These are phyloP conservation scores for Apamea anceps DNA, from an alignment of 2,888 invertebrate genomes.

Conservation along the genomic window DNA sequence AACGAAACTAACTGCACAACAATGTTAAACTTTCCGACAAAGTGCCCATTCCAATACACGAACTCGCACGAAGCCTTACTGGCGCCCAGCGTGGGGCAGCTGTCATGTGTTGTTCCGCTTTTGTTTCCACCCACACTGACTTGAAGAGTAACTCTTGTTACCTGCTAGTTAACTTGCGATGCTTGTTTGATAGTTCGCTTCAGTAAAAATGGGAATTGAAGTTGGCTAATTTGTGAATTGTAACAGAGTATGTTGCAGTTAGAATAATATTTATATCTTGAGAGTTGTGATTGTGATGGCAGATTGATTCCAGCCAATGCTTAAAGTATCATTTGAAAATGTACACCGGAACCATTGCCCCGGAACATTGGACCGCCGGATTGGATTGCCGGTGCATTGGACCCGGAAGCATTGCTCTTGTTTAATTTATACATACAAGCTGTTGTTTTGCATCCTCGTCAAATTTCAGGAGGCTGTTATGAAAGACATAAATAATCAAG, in stretches of 20 bases:
- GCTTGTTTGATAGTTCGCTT: slow-evolving; percentile 27
- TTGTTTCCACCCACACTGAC: slow-evolving; percentile 26
- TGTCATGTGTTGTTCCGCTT: slow-evolving; percentile 29
- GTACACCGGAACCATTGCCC: no score
- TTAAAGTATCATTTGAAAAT: background rate
- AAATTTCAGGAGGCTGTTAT: no score
- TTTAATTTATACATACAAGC: no score
- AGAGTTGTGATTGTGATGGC: background rate
- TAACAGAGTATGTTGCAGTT: background rate
- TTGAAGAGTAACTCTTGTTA: slow-evolving; percentile 17
- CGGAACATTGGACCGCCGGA: no score
- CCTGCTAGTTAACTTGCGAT: slow-evolving; percentile 7
- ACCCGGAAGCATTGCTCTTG: no score
- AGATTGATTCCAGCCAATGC: background rate
- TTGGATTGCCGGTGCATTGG: no score
- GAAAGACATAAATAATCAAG: no score
- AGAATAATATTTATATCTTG: background rate
- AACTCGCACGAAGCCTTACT: slow-evolving; percentile 24
- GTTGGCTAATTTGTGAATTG: background rate
- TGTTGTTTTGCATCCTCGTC: no score
- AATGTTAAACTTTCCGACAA: slow-evolving; percentile 26
- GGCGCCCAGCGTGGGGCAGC: slow-evolving; percentile 57
- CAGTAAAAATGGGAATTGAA: background rate
- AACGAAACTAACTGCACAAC: background rate
- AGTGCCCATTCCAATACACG: slow-evolving; percentile 19